Percentiles rank a stretch among this genome's conserved stretches.
Conservation (phyloP, 1,140 invertebrate genomes). For the Drosophila auraria region DNA sequence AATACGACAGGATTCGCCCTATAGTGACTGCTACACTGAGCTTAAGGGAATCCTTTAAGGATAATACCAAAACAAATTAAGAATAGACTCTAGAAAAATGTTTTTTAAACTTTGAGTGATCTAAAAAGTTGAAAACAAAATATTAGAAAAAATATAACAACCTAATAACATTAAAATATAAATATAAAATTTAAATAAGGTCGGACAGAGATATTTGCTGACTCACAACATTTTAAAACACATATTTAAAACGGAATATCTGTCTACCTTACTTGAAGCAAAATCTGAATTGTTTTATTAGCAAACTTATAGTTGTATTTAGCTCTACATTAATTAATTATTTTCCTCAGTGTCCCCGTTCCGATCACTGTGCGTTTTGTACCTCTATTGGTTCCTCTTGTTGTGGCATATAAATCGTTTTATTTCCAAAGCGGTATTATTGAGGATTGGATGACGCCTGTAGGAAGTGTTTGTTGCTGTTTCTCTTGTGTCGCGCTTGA, state of each 20-base stretch:
- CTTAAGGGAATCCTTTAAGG: neutral
- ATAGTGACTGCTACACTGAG: conserved; percentile 33
- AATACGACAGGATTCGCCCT: conserved; percentile 48
- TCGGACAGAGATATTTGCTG: too few species aligned
- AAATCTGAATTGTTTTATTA: neutral
- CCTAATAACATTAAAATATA: too few species aligned
- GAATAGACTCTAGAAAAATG: too few species aligned
- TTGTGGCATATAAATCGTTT: conserved; percentile 83
- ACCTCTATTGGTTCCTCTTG: conserved; percentile 35
- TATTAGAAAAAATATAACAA: too few species aligned
- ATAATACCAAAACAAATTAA: neutral
- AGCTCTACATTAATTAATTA: neutral
- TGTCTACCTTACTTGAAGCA: too few species aligned
- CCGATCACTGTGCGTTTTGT: conserved; percentile 1
- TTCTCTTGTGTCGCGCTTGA: conserved; percentile 78
- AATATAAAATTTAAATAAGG: too few species aligned
- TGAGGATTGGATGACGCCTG: conserved; percentile 81
- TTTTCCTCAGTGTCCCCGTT: conserved; percentile 3
- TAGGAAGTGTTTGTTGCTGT: conserved; percentile 66
- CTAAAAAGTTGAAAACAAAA: too few species aligned
- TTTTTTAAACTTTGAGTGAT: too few species aligned
- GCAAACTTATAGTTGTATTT: neutral
- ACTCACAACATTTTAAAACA: too few species aligned
- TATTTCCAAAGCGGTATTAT: conserved; percentile 74
- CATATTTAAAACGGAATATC: neutral